These are phyloP conservation scores for Melolontha melolontha DNA, from an alignment of 2,888 invertebrate genomes.

Conservation along the genomic window DNA sequence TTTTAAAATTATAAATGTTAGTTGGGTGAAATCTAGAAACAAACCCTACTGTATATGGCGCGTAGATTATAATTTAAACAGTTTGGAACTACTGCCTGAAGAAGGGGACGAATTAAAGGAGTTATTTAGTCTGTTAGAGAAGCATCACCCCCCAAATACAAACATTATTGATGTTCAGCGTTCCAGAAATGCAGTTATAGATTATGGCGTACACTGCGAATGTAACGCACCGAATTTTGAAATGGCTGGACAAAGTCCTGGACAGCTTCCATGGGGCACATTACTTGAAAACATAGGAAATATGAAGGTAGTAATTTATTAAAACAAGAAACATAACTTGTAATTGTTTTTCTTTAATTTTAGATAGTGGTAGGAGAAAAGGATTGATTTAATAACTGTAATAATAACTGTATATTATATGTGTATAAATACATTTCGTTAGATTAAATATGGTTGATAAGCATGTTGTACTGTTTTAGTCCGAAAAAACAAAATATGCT, in stretches of 20 bases:
- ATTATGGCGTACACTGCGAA: constrained; percentile 29
- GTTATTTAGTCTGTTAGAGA: constrained; percentile 19
- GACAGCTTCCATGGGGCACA: no score
- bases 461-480: no score
- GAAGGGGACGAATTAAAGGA: constrained; percentile 24
- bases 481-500: no score
- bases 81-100: constrained; percentile 14
- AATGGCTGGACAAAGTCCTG: no score
- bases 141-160: constrained; percentile 19
- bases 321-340: constrained; percentile 24
- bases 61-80: constrained; percentile 18
- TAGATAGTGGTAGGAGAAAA: constrained; percentile 15
- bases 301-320: no score
- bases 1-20: no score
- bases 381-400: constrained; percentile 13
- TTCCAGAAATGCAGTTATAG: constrained; percentile 21
- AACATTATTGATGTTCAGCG: constrained; percentile 8
- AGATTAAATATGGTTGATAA: constrained; percentile 13
- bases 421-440: not conserved
- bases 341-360: constrained; percentile 20
- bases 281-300: no score
- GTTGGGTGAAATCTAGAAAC: no score
- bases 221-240: no score
- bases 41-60: no score
- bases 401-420: constrained; percentile 12